Evolutionary conservation across 2,888 invertebrate genomes (phyloP), one percentile per base, ranked within the genome.

Genomic region (Plebejus melissa): DNA sequence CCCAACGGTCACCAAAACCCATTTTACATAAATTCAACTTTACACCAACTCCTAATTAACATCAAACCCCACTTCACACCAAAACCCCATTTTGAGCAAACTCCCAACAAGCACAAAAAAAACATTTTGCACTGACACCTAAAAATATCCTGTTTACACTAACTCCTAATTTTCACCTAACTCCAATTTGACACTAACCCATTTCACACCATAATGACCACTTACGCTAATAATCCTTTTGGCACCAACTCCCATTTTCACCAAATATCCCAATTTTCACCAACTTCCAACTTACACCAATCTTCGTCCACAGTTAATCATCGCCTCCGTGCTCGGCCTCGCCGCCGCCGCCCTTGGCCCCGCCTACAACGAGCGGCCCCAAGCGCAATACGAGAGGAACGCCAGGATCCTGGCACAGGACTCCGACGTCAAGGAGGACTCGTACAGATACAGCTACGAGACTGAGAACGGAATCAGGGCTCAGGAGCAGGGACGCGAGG

Each of bases 391-490:
- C 77, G 93, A 93, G 79, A 89, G 82, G 81, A 91, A 80, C 75
- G 93, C 93, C 75, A 85, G 90, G 74, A 93, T 93, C 82, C 77
- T 93, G 0, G 84, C 89, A 32, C 83, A 88, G 78, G 90, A 93
- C 80, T 85, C 92, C 0, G 92, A 93, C 32, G 86, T 93, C 0
- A 91, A 91, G 76, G 93, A 92, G 76, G 90, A 92, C 82, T 90
- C 90, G 60, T 93, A 89, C 87, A 88, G 91, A 86, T 93, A 86
- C 81, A 92, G 87, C 86, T 93, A 85, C 65, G 93, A 93, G 81
- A 93, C 93, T 6, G 93, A 93, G 79, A 93, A 93, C 74, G 93
- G 93, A 0, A 93, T 93, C 81, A 92, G 91, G 78, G 93, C 90
- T 79, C 90, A 93, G 80, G 93, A 93, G 60, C 90, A 92, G 79